Conservation (phyloP, 1,140 invertebrate species). For the Neoseiulus cucumeris region DNA sequence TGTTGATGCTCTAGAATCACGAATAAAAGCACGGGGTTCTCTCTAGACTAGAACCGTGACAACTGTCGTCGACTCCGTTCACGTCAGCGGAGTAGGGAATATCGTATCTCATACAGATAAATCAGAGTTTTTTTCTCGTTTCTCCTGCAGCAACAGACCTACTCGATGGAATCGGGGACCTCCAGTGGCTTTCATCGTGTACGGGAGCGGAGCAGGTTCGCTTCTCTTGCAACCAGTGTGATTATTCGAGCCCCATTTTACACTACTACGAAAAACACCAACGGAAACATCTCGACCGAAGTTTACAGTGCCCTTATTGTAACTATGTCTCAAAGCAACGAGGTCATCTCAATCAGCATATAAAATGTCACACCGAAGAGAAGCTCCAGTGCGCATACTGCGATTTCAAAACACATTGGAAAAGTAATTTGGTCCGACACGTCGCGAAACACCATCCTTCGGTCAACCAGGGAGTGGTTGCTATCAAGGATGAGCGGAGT, state of each 20-base stretch:
- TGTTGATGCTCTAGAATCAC: no score
- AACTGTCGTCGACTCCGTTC: no score
- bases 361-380: constrained; percentile 8
- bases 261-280: constrained; percentile 2
- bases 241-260: neutral
- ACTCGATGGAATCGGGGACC: no score
- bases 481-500: no score
- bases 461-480: no score
- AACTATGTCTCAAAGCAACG: neutral
- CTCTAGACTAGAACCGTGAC: no score
- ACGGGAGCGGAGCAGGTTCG: neutral
- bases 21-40: no score
- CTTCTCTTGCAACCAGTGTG: neutral
- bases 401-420: constrained; percentile 5
- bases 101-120: no score
- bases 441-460: neutral
- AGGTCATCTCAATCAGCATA: constrained; percentile 8
- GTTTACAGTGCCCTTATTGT: constrained; percentile 1
- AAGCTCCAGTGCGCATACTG: constrained; percentile 2
- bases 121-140: no score
- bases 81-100: no score
- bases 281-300: neutral
- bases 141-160: no score
- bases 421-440: neutral
- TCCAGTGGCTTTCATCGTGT: no score